Conservation (phyloP, 2,113 vertebrate genomes). For the Catagonus wagneri region DNA sequence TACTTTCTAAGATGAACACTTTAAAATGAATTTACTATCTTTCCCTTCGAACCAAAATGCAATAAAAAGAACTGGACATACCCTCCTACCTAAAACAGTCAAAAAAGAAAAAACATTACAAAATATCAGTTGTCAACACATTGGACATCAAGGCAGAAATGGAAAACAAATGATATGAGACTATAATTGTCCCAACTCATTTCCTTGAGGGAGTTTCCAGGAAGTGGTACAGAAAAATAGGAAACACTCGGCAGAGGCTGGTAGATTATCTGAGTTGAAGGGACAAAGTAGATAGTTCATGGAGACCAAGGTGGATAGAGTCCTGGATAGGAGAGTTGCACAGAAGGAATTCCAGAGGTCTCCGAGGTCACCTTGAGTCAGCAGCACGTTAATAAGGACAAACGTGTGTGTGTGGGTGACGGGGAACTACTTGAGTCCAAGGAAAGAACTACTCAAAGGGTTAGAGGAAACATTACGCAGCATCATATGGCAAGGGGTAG, state of each 20-base stretch:
- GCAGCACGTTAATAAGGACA: not conserved
- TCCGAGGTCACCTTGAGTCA: not conserved
- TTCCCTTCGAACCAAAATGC: not conserved
- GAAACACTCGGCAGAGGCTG: not conserved
- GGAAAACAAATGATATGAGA: not conserved
- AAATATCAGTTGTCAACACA: not conserved
- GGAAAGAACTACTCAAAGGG: not conserved
- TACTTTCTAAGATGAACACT: not conserved
- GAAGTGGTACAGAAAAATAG: not conserved
- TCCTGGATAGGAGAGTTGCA: not conserved
- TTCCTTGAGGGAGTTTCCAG: not conserved
- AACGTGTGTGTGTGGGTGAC: not conserved
- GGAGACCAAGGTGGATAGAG: not conserved
- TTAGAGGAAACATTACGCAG: not conserved
- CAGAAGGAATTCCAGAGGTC: not conserved
- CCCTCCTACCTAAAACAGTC: not conserved
- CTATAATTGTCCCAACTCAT: not conserved
- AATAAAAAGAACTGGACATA: not conserved
- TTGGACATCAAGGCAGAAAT: not conserved
- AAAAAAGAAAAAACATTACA: not conserved
- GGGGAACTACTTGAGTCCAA: not conserved
- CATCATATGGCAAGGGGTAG: too few species aligned
- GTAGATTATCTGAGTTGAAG: not conserved
- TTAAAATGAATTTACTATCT: not conserved
- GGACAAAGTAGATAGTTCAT: not conserved